phyloP scores from a whole-genome alignment of 1,140 invertebrate species.

The Pectinophora gossypiella region DNA sequence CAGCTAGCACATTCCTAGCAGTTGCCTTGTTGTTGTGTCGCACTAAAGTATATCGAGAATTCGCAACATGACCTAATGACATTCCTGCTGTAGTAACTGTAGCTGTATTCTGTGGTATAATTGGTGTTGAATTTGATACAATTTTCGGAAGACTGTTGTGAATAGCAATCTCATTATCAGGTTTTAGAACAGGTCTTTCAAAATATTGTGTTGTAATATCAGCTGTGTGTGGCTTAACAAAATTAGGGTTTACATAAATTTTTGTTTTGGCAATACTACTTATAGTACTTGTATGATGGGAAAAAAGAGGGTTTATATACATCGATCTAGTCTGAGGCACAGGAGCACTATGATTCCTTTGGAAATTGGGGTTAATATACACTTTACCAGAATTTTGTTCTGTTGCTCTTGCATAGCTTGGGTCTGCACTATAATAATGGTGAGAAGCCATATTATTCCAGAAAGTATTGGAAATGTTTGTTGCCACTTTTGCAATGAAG shows the following conservation, averaged over 20 bases:
- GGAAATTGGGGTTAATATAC: constrained; percentile 61
- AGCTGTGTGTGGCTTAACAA: constrained; percentile 26
- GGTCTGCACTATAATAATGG: constrained; percentile 7
- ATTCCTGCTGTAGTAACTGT: no score
- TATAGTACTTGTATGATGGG: not conserved
- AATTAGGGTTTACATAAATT: constrained; percentile 63
- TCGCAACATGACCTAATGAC: no score
- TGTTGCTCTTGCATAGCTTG: not conserved
- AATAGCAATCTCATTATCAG: not conserved
- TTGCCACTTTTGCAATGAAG: constrained; percentile 57
- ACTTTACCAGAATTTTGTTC: constrained; percentile 41
- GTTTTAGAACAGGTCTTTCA: not conserved
- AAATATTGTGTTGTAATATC: not conserved
- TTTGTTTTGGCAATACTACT: constrained; percentile 9
- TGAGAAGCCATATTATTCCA: constrained; percentile 21
- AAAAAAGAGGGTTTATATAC: constrained; percentile 40
- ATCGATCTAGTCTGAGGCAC: constrained; percentile 11
- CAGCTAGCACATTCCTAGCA: constrained; percentile 6
- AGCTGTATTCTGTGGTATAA: not conserved
- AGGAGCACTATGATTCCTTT: constrained; percentile 11
- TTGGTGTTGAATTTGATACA: not conserved
- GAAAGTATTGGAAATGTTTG: constrained; percentile 48
- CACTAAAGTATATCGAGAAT: constrained; percentile 43
- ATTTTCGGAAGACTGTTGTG: not conserved
- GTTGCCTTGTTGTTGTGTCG: constrained; percentile 21